A percentile compares a stretch with the other conserved stretches of the same genome.
Evolutionary conservation across 2,113 vertebrate genomes (phyloP).

Genomic region (Corythornis madagascariensis): DNA sequence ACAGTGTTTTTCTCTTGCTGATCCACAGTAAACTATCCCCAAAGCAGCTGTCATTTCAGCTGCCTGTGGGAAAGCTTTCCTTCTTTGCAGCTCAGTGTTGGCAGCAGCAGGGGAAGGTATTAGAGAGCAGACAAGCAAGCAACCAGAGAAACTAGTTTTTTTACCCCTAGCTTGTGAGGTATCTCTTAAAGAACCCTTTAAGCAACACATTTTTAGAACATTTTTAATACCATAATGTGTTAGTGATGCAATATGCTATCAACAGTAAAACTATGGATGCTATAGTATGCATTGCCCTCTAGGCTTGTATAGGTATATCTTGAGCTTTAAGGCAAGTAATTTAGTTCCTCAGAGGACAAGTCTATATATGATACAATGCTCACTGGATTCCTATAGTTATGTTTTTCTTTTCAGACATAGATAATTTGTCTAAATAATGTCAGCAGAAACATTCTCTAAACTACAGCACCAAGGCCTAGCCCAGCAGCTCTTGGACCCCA

Average conservation of each 20-base stretch:
- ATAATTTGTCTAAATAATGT: neutral
- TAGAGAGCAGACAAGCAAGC: neutral
- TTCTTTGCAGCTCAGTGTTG: neutral
- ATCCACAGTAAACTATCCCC: neutral
- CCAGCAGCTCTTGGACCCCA: neutral
- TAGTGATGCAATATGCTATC: neutral
- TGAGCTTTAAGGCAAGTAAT: neutral
- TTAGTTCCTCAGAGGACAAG: neutral
- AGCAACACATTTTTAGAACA: neutral
- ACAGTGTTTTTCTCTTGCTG: neutral
- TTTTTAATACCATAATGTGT: neutral
- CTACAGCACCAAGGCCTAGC: neutral
- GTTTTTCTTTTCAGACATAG: neutral
- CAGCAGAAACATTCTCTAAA: neutral
- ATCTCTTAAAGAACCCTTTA: neutral
- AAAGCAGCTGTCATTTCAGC: conserved; percentile 8
- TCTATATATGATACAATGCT: neutral
- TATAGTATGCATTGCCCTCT: neutral
- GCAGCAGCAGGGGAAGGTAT: neutral
- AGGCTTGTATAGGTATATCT: neutral
- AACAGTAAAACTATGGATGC: neutral
- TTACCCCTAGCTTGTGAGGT: neutral
- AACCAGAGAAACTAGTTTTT: neutral
- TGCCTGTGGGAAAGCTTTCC: neutral
- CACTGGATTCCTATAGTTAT: neutral